phyloP scores from a whole-genome alignment of 2,888 invertebrate genomes.

The Dryobota labecula region DNA sequence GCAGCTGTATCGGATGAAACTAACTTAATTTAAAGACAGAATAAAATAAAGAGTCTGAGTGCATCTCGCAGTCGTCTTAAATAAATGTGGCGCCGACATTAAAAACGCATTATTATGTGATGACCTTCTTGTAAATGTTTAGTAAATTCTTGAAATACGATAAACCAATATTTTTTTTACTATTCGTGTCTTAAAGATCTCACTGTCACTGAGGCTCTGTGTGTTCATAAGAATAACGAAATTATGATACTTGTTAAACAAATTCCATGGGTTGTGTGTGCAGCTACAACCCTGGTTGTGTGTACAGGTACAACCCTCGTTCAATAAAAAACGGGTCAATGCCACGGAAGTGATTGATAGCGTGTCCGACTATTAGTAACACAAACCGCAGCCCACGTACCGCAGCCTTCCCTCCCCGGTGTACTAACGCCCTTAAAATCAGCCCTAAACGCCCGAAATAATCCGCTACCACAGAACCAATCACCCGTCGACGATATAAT shows the following conservation, averaged over 20 bases:
- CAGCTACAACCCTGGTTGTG: background rate
- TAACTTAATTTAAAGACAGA: constrained; percentile 7
- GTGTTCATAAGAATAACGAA: background rate
- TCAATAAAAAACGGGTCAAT: constrained; percentile 33
- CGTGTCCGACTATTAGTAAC: constrained; percentile 42
- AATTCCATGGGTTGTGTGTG: constrained; percentile 8
- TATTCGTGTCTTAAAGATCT: background rate
- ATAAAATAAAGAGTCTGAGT: constrained; percentile 25
- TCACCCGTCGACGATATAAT: constrained; percentile 64
- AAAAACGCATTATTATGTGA: constrained; percentile 10
- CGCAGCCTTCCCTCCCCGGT: constrained; percentile 24
- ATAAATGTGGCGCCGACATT: constrained; percentile 27
- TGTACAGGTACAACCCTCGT: background rate
- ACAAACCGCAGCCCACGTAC: constrained; percentile 24
- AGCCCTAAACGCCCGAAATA: constrained; percentile 54
- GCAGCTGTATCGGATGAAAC: background rate
- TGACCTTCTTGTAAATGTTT: background rate
- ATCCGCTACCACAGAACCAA: constrained; percentile 56
- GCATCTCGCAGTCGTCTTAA: background rate
- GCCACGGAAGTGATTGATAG: constrained; percentile 49
- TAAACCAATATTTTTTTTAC: background rate
- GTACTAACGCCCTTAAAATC: constrained; percentile 54
- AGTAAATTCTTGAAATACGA: background rate
- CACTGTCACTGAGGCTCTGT: background rate
- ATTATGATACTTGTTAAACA: background rate